Conservation (phyloP, 2,888 invertebrate species). For the Epirrhoe tristata region DNA sequence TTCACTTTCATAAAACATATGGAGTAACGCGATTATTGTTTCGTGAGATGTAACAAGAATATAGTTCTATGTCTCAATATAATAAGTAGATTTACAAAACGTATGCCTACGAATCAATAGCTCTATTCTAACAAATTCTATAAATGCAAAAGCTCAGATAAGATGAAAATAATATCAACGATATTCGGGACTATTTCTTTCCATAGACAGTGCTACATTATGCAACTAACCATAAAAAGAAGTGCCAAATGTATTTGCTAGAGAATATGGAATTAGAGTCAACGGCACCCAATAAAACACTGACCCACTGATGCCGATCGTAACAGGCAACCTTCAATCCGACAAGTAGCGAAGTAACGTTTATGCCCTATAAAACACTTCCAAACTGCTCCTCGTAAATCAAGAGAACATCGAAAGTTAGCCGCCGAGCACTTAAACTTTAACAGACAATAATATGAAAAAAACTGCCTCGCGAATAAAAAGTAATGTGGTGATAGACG, state of each 20-base stretch:
- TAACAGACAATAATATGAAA: constrained; percentile 85
- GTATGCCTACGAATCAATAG: not conserved
- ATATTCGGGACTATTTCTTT: constrained; percentile 21
- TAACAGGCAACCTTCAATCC: constrained; percentile 79
- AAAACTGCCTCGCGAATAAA: constrained; percentile 79
- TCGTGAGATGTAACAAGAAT: not conserved
- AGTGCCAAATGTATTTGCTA: constrained; percentile 47
- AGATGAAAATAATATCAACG: constrained; percentile 14
- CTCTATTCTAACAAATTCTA: not conserved
- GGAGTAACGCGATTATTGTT: not conserved
- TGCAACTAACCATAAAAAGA: constrained; percentile 36
- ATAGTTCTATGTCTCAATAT: not conserved
- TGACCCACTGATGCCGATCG: constrained; percentile 74
- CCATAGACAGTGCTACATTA: constrained; percentile 34
- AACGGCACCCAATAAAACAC: constrained; percentile 57
- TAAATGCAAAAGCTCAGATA: constrained; percentile 2
- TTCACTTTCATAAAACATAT: constrained; percentile 16
- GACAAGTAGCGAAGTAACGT: constrained; percentile 82
- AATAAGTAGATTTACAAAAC: not conserved
- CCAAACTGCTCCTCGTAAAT: constrained; percentile 81
- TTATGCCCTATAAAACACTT: constrained; percentile 85
- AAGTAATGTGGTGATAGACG: constrained; percentile 79
- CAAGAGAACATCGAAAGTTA: constrained; percentile 72
- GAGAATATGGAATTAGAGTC: constrained; percentile 53
- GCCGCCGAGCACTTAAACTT: constrained; percentile 84